Base-by-base conservation (phyloP, 2,797 vertebrate genomes). In the Gallinago stenura region DNA sequence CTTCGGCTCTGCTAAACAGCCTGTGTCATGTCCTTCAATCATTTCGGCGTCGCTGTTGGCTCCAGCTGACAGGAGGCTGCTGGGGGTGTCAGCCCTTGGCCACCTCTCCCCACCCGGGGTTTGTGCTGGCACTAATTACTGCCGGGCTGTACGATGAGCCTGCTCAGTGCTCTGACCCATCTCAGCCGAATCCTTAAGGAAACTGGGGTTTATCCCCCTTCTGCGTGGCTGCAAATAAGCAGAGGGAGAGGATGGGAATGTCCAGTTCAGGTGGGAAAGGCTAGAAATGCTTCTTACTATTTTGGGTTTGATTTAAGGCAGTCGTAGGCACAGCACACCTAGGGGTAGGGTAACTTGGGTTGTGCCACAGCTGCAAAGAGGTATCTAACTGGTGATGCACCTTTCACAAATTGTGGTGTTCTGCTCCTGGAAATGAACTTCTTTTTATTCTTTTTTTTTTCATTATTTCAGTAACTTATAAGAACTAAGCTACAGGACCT, bases 121-220 rank as follows among this genome's bases (percentile, higher is more conserved):
- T 83, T 81, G 39, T 88, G 69, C 80, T 9, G 6, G 66, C 51
- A 1, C 58, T 60, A 7, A 68, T 93, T 91, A 53, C 10, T 33
- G 1, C 0, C 0, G 71, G 83, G 62, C 83, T 70, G 39, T 46
- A 26, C 11, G 22, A 82, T 0, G 0, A 16, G 83, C 41, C 77
- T 78, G 87, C 9, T 75, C 70, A 50, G 72, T 73, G 78, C 73
- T 26, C 62, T 56, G 41, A 72, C 46, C 51, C 48, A 6, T 4
- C 80, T 69, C 62, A 6, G 51, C 6, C 7, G 17, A 90, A 37
- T 51, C n/a, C 56, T 72, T 43, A 13, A 31, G 60, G 48, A 54
- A 73, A 77, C 17, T 53, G 60, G 26, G 26, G 14, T 73, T 89
- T 89, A 39, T 68, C 41, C 14, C 51, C 24, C 1, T 69, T 89